Base-by-base conservation (phyloP, 2,797 vertebrate species). In the Sebastolobus alascanus region DNA sequence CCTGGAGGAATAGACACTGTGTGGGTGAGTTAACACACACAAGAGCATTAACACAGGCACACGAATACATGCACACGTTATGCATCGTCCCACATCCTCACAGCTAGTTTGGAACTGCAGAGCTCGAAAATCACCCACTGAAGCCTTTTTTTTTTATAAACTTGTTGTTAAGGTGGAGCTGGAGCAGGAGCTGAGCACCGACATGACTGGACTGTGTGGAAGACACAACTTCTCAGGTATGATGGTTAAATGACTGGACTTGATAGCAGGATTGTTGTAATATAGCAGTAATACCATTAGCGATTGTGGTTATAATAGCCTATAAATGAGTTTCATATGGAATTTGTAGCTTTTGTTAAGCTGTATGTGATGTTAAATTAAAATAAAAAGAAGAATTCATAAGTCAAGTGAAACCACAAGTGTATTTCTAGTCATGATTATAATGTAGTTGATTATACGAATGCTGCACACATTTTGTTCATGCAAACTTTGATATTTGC, bases 121-220 rank as follows among this genome's bases (percentile, higher is more conserved):
- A 46, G 16, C 12, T 40, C 1, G 25, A 25, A 35, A 18, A 16
- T 40, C 6, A 58, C 0, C 20, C 14, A 8, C 10, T 67, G 4
- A 77, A 29, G 8, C 8, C 12, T 5, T 12, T 25, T 77, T 77
- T 4, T 9, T 52, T 12, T 66, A 4, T n/a, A 18, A 35, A 54
- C 50, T 33, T 82, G 18, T 8, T 67, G 1, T 67, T 8, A 64
- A 96, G 95, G 90, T 96, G 63, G 86, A 93, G 18, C 64, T 95
- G 65, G 88, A 93, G n/a, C 85, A 94, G 50, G 83, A 84, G 38
- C 77, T 91, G 50, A 78, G 77, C 35, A 10, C 64, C 2, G 91
- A 79, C 43, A 90, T 94, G 89, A 84, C 46, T 3, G 95, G 95
- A 73, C 84, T 96, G 14, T 96, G 95, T 93, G 93, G 93, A 31